A percentile compares a stretch with the other conserved stretches of the same genome.
Conservation (phyloP, 2,113 vertebrate genomes). For the Leucoraja erinaceus region DNA sequence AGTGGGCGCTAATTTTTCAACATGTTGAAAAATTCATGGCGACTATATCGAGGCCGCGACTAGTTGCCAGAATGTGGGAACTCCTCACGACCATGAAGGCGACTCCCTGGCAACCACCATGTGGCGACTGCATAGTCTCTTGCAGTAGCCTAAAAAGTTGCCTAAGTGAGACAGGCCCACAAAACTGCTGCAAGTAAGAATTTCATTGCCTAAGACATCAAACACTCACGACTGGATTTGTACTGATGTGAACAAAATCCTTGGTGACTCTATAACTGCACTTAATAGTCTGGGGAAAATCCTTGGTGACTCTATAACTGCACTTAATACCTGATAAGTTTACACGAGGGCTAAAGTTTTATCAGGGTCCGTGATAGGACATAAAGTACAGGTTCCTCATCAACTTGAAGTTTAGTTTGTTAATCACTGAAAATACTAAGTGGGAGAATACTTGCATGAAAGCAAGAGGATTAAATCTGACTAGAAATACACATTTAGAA, state of each 20-base stretch:
- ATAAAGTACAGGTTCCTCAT: neutral
- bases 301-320: neutral
- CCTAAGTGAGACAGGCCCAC: too few species aligned
- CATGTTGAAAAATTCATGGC: too few species aligned
- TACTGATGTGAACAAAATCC: slow-evolving; percentile 6
- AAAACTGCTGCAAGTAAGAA: too few species aligned
- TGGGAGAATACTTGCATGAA: neutral
- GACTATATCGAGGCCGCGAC: too few species aligned
- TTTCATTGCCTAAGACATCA: too few species aligned
- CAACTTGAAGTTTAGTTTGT: neutral
- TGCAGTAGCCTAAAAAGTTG: too few species aligned
- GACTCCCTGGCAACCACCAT: too few species aligned
- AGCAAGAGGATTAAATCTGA: neutral
- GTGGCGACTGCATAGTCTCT: too few species aligned
- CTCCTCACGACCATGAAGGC: too few species aligned
- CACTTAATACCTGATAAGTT: neutral
- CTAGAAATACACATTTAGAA: slow-evolving; percentile 1
- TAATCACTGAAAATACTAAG: neutral
- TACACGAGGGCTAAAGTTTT: neutral
- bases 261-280: neutral
- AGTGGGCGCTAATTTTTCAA: too few species aligned
- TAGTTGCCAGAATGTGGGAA: too few species aligned
- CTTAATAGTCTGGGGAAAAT: slow-evolving; percentile 16
- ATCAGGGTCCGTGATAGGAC: neutral
- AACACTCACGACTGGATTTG: too few species aligned